Conservation (phyloP, 2,113 vertebrate genomes). For the Uria lomvia region DNA sequence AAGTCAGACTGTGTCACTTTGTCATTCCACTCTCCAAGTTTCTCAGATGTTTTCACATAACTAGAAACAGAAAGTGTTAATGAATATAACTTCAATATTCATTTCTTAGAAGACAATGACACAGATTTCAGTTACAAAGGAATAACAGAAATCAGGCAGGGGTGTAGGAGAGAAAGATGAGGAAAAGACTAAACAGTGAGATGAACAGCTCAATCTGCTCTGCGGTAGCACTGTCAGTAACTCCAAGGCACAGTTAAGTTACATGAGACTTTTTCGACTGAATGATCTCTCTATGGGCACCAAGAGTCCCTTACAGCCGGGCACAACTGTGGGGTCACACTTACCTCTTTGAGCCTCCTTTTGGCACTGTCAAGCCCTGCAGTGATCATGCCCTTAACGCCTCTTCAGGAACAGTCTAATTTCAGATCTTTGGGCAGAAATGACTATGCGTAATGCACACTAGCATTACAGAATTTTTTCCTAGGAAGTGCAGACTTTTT, state of each 20-base stretch:
- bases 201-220: neutral
- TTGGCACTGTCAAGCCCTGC: neutral
- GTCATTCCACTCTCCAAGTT: constrained; percentile 88
- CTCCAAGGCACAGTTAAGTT: neutral
- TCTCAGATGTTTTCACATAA: constrained; percentile 85
- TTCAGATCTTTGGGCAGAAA: neutral
- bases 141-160: neutral
- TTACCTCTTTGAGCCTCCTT: neutral
- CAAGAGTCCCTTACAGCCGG: neutral
- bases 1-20: constrained; percentile 83
- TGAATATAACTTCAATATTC: constrained; percentile 61
- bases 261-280: neutral
- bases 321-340: neutral
- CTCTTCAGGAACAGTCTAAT: neutral
- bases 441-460: fast-evolving
- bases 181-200: neutral
- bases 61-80: constrained; percentile 81
- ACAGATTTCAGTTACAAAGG: neutral
- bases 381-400: neutral
- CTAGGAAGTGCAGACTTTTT: neutral
- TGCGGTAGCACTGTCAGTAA: neutral
- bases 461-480: neutral
- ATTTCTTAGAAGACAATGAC: neutral
- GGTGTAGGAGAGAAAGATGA: neutral
- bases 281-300: fast-evolving